Base-by-base conservation (phyloP, 1,140 invertebrate genomes). In the Brachystomella parvula region DNA sequence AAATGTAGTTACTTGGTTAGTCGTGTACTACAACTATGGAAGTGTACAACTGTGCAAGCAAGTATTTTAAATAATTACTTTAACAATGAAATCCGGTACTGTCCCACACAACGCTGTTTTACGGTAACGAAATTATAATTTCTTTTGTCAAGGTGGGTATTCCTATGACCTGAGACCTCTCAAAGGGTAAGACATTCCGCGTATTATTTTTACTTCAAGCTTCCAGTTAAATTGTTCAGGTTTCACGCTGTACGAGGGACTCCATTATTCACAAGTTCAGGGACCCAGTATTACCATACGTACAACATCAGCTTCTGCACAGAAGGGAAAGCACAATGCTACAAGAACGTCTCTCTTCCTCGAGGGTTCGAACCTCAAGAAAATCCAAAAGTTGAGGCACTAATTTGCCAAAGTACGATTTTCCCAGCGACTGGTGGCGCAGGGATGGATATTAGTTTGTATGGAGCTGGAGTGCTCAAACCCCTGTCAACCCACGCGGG, bases 241-340 rank as follows among this genome's bases (percentile, higher is more conserved):
- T 72, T 77, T 2, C 76, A 77, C 39, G 74, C 74, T 64, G 75
- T 82, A 44, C 74, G 75, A 47, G 80, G 80, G 15, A 78, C 75
- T 67, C 75, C 75, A 28, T 68, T 82, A 28, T 85, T 85, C 72
- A 83, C 83, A 6, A 78, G 80, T 2, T 82, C 79, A 69, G 84
- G 84, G 17, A 83, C 80, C 21, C 77, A 82, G 66, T 85, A 83
- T 71, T 83, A 76, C 71, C 83, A 85, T 73, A 74, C 81, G 26
- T 85, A 84, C 72, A 84, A 85, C 71, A 77, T 85, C n/a, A 80
- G 78, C 62, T 74, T 85, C 9, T 85, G 83, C 77, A 80, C 79
- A 17, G 70, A 75, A 33, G 68, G 72, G 17, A 70, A 75, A 58
- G 79, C 77, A 21, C 72, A 74, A 12, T 83, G 82, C 73, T 61